Evolutionary conservation across 2,797 vertebrate species (phyloP).

Genomic region (Sebastes jordani): DNA sequence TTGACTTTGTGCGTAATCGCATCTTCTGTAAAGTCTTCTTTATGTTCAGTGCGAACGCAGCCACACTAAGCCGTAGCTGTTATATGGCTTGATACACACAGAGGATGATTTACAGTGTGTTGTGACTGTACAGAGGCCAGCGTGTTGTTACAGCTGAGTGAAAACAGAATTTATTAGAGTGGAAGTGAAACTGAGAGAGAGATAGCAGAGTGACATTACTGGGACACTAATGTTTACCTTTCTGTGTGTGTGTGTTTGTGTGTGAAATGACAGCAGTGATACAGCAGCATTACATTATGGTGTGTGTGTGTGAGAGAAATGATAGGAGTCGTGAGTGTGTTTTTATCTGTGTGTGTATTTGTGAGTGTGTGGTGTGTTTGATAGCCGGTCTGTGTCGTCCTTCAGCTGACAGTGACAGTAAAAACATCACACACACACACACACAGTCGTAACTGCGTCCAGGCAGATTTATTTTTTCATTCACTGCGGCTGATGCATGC

Average conservation of each 20-base stretch:
- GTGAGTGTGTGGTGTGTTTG: slow-evolving; percentile 1
- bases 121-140: background rate
- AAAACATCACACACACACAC: background rate
- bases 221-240: slow-evolving; percentile 8
- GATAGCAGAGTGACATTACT: slow-evolving; percentile 28
- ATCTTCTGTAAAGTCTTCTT: background rate
- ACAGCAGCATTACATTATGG: slow-evolving; percentile 22
- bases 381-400: background rate
- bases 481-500: background rate
- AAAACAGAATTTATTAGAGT: slow-evolving; percentile 7
- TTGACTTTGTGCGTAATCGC: background rate
- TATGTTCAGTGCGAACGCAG: background rate
- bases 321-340: background rate
- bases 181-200: slow-evolving; percentile 14
- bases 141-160: background rate
- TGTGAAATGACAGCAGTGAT: slow-evolving; percentile 5
- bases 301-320: background rate
- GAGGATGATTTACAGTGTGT: background rate
- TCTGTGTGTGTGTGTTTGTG: background rate
- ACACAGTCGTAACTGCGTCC: background rate
- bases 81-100: background rate
- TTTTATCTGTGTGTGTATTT: background rate
- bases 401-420: slow-evolving; percentile 29
- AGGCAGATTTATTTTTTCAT: background rate
- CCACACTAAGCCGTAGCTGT: background rate